Percentiles rank a stretch among this genome's conserved stretches.
phyloP scores from a whole-genome alignment of 2,888 invertebrate species.

The Phytoseiulus persimilis region DNA sequence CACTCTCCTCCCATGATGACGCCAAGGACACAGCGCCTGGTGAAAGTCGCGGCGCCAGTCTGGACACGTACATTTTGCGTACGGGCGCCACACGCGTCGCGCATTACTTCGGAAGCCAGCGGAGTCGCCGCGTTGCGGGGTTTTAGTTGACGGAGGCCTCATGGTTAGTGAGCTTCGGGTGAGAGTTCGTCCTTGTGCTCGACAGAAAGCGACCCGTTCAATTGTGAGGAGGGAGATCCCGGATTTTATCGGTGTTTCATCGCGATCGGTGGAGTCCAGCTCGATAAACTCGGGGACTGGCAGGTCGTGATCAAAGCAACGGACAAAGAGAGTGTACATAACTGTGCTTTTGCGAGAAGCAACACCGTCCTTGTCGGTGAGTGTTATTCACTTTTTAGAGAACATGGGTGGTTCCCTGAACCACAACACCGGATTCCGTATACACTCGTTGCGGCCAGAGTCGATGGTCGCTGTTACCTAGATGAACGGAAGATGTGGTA shows the following conservation, averaged over 20 bases:
- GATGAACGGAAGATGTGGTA: too few relatives aligned
- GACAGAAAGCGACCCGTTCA: background rate
- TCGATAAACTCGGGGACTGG: background rate
- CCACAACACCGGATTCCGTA: too few relatives aligned
- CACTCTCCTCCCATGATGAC: background rate
- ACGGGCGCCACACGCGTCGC: background rate
- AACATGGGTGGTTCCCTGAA: too few relatives aligned
- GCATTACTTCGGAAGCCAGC: background rate
- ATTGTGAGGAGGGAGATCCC: background rate
- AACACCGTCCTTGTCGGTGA: background rate
- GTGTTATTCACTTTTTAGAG: background rate
- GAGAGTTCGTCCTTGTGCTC: background rate
- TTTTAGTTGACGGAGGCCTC: background rate
- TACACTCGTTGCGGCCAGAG: too few relatives aligned
- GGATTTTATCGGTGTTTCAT: background rate
- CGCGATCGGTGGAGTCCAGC: background rate
- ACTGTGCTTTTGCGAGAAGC: background rate
- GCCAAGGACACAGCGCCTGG: background rate
- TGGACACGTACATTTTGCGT: background rate
- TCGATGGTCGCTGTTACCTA: too few relatives aligned
- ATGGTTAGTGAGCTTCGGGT: background rate
- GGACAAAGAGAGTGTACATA: background rate
- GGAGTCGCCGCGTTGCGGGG: background rate
- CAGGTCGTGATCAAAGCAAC: background rate
- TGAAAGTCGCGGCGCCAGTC: background rate